Percentiles rank a stretch among this genome's conserved stretches.
These are phyloP conservation scores for Hephaestus fuliginosus DNA, from an alignment of 2,797 vertebrate species.

Conservation along the genomic window DNA sequence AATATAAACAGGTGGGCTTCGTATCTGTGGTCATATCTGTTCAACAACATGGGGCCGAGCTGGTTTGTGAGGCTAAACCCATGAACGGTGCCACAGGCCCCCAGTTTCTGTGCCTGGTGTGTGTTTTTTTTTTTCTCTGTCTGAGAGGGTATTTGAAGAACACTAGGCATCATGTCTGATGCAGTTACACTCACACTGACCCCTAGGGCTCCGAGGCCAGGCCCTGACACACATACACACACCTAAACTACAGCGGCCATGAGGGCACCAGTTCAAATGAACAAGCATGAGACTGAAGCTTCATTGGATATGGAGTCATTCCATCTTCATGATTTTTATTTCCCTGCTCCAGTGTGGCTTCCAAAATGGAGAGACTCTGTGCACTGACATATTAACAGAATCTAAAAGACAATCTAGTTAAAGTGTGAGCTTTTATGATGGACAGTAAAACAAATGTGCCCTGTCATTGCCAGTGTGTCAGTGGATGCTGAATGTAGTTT, in stretches of 20 bases:
- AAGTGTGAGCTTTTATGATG: not conserved
- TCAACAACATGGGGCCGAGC: constrained; percentile 41
- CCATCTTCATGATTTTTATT: not conserved
- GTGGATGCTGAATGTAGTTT: no score
- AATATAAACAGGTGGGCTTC: constrained; percentile 43
- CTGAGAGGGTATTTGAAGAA: constrained; percentile 76
- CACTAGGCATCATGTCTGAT: constrained; percentile 71
- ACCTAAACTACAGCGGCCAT: constrained; percentile 33
- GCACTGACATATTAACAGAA: constrained; percentile 4
- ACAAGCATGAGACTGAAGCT: constrained; percentile 6
- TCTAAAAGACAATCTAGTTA: not conserved
- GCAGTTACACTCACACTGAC: constrained; percentile 73
- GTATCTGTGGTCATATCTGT: constrained; percentile 53
- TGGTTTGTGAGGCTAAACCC: constrained; percentile 53
- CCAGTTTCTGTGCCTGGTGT: constrained; percentile 58
- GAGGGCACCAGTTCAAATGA: constrained; percentile 23
- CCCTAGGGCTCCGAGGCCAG: constrained; percentile 61
- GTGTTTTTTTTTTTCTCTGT: constrained; percentile 56
- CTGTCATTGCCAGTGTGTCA: not conserved
- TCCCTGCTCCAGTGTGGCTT: not conserved
- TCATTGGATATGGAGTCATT: not conserved
- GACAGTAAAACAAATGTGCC: not conserved
- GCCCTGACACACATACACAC: constrained; percentile 53
- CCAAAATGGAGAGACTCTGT: not conserved
- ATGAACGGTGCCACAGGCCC: constrained; percentile 39